Evolutionary conservation across 1,140 invertebrate species (phyloP), one percentile per base, ranked within the genome.

Genomic region (Meloidogyne exigua): DNA sequence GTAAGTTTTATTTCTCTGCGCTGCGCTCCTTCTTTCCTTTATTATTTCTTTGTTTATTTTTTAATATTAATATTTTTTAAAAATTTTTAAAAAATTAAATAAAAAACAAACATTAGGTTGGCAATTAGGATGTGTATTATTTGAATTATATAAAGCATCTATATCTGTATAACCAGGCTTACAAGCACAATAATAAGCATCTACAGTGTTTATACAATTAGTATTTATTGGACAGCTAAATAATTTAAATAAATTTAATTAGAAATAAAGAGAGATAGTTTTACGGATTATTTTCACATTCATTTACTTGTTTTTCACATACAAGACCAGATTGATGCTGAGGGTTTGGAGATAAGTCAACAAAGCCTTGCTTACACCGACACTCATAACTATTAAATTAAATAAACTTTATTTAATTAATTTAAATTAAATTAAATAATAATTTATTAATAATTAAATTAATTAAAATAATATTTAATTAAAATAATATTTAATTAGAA

Each of bases 331-430:
- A 74, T 23, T 80, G 63, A 32, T 77, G 72, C 15, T 82, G 80
- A 13, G 85, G 86, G 76, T 88, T 87, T 21, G 84, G 84, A 13
- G 85, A 88, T 70, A 83, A 88, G 72, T 87, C 85, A 32, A 87
- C 80, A 80, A 66, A 89, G 11, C 88, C 89, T 39, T 80, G 75
- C 28, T 88, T 87, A 79, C 89, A 89, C 15, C 82, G 71, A 79
- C 89, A 89, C 0, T 84, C 82, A 74, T 79, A 89, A 62, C 72
- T 9, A 57, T 18, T 7, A 57, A 57, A 44, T 10, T 71, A 12
- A 32, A n/a, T n/a, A n/a, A n/a, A n/a, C n/a, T n/a, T n/a, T n/a
- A n/a, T n/a, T n/a, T n/a, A n/a, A n/a, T n/a, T n/a, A n/a, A n/a
- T n/a, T n/a, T n/a, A n/a, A n/a, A n/a, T n/a, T n/a, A n/a, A n/a